Base-by-base conservation (phyloP, 2,797 vertebrate genomes). In the Acipenser oxyrinchus region DNA sequence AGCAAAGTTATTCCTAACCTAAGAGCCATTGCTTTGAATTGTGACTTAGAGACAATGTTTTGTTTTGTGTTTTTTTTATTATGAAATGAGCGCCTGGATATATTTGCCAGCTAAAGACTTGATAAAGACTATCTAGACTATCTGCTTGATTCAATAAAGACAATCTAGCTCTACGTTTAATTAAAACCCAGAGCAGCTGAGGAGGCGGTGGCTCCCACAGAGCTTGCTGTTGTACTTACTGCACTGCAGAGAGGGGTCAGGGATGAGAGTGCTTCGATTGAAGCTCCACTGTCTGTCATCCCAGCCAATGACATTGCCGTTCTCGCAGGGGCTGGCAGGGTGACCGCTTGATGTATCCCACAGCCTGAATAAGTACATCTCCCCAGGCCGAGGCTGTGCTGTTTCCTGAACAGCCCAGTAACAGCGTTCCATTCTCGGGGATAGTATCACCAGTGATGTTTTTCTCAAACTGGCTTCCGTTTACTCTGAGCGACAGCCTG, bases 311-410 rank as follows among this genome's bases (percentile, higher is more conserved):
- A 87, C 81, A 0, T 75, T 65, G 13, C 89, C 88, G 0, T 90
- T 86, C 74, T 89, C 84, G 0, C 89, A 91, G 61, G 18, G 2
- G 1, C 23, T 63, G 23, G 23, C 23, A 37, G 23, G 23, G 9
- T 85, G 87, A 2, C 67, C 2, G 0, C 6, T 58, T 37, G 86
- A 23, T 51, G 89, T 83, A 0, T 65, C 66, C 88, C 88, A 91
- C 71, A 91, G 63, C 6, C 88, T 75, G 72, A 91, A 90, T 70
- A 91, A 66, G 75, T 91, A 90, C 13, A 91, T 77, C 78, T 91
- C 88, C 70, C 73, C 0, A 57, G 7, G 5, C 77, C 0, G 13
- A 53, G 2, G 0, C 2, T 1, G 53, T 4, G 68, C 72, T 0
- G 48, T 48, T 18, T 10, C 53, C 10, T 8, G 52, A 69, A 37